Evolutionary conservation across 2,113 vertebrate species (phyloP).

Genomic region (Bufo bufo): DNA sequence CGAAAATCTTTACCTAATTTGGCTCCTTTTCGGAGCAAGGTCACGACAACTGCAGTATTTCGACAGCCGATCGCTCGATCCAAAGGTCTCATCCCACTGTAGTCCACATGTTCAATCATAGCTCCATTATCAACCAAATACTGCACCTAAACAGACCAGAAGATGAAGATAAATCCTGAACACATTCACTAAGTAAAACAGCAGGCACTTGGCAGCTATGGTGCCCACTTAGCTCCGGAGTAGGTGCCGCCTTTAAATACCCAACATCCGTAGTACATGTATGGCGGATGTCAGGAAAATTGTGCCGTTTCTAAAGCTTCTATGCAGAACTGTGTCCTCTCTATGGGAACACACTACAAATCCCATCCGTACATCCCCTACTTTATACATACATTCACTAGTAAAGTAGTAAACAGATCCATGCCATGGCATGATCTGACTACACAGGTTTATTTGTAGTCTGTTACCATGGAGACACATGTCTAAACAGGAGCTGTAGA

Average conservation of each 20-base stretch:
- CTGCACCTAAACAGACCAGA: slow-evolving; percentile 79
- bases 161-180: not conserved
- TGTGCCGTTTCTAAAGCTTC: no score
- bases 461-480: not conserved
- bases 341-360: no score
- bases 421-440: not conserved
- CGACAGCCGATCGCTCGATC: slow-evolving; percentile 97
- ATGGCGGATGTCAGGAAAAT: no score
- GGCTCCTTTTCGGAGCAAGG: slow-evolving; percentile 91
- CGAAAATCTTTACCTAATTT: slow-evolving; percentile 81
- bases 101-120: slow-evolving; percentile 92
- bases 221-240: no score
- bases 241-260: no score
- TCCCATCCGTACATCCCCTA: no score
- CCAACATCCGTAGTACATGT: no score
- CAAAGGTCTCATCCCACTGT: slow-evolving; percentile 95
- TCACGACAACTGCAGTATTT: slow-evolving; percentile 91
- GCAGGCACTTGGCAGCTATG: no score
- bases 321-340: no score
- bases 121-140: slow-evolving; percentile 97
- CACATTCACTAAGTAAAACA: no score
- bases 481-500: not conserved
- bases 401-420: not conserved
- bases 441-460: not conserved
- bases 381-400: no score